Conservation (phyloP, 2,113 vertebrate species). For the Thomomys bottae region DNA sequence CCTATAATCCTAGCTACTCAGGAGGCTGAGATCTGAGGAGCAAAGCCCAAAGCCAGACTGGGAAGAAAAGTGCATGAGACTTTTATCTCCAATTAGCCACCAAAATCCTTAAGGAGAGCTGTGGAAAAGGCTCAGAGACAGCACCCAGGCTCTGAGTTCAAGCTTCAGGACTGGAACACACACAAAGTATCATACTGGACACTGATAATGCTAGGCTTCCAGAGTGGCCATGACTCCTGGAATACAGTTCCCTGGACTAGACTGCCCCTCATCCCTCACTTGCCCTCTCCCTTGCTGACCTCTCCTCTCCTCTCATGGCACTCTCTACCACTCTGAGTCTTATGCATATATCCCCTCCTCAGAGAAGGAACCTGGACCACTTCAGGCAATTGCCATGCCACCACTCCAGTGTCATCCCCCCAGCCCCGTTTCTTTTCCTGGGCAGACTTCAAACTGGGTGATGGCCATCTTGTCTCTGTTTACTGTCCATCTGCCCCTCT, state of each 20-base stretch:
- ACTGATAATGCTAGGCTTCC: background rate
- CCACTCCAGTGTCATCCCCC: background rate
- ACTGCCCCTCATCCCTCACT: background rate
- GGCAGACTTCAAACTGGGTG: background rate
- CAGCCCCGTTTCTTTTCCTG: background rate
- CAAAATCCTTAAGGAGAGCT: too few species aligned
- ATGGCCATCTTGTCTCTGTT: background rate
- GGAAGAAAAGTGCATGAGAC: too few species aligned
- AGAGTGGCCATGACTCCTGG: background rate
- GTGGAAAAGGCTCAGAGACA: too few species aligned
- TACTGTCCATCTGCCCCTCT: background rate
- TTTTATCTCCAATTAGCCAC: too few species aligned
- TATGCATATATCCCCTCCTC: background rate
- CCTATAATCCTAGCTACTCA: too few species aligned
- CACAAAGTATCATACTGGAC: background rate
- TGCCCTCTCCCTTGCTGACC: background rate
- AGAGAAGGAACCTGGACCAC: background rate
- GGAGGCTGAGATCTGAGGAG: too few species aligned
- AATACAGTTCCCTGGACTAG: background rate
- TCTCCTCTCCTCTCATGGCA: too few species aligned
- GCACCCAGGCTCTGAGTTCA: too few species aligned
- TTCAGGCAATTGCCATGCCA: rapidly evolving
- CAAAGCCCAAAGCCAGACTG: too few species aligned
- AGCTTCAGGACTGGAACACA: too few species aligned
- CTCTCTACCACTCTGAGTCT: too few species aligned